These are phyloP conservation scores for Tragelaphus strepsiceros DNA, from an alignment of 2,113 vertebrate genomes.

Conservation along the genomic window DNA sequence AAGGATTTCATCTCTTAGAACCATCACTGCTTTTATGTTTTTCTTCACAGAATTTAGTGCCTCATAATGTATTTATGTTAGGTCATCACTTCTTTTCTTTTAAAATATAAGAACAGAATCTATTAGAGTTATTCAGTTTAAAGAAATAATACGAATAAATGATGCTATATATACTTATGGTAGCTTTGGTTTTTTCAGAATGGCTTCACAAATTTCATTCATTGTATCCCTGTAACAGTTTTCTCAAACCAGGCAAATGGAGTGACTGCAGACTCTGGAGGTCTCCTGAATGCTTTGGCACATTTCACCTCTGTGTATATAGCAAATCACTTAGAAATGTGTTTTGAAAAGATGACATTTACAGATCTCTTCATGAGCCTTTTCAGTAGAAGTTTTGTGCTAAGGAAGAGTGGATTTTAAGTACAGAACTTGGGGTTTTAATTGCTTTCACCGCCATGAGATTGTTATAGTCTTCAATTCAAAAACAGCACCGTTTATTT, in stretches of 20 bases:
- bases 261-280: background rate
- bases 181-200: background rate
- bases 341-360: background rate
- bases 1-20: background rate
- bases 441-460: background rate
- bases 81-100: background rate
- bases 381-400: background rate
- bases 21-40: background rate
- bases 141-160: background rate
- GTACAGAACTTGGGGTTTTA: background rate
- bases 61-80: background rate
- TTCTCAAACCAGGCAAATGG: background rate
- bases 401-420: background rate
- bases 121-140: background rate
- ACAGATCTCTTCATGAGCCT: background rate
- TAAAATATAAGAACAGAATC: background rate
- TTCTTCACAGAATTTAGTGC: background rate
- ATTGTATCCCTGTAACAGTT: background rate
- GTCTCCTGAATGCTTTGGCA: background rate
- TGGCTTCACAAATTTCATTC: background rate
- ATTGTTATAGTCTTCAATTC: background rate
- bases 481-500: background rate
- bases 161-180: no score
- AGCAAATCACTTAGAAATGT: background rate
- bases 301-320: accelerated